Base-by-base conservation (phyloP, 2,797 vertebrate genomes). In the Nyctalus aviator region DNA sequence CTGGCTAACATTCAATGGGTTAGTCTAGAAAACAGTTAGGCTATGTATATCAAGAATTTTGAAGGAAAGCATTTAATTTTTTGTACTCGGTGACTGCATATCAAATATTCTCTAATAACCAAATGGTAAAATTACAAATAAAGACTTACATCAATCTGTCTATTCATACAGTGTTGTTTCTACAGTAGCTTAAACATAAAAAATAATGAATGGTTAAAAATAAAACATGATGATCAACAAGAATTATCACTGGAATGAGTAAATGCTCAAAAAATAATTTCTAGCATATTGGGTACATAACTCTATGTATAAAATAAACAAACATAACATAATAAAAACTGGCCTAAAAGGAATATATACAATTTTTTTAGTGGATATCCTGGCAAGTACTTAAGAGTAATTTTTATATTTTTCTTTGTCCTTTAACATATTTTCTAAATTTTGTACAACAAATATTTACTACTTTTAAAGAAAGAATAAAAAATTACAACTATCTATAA, bases 201-300 rank as follows among this genome's bases (percentile, higher is more conserved):
- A 88, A 82, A 57, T 71, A 93, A 90, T 23, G 9, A 21, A 72
- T 76, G 10, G 9, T 87, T 87, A 84, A 87, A 79, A 92, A 72
- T 68, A 64, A 82, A 68, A 76, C 30, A n/a, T 50, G 18, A 79
- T 14, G 3, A 77, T 48, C 53, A 93, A 18, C 3, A 86, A 46
- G 25, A 30, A 57, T 93, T n/a, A 79, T 46, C 86, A 90, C 0
- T 88, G 35, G 89, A 75, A 93, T 69, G 23, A 79, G 21, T 6
- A 87, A 87, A 84, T 69, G n/a, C 6, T 92, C 5, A 81, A 87
- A 96, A 96, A 66, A 46, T 69, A 92, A 84, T 59, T 92, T 66
- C 17, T 32, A 84, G 83, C 81, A 21, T 59, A 53, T 0, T 71
- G 21, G 2, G 64, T 73, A 11, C 3, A 50, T 21, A 81, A 77